phyloP scores from a whole-genome alignment of 2,113 vertebrate species.

The Xiphophorus couchianus region DNA sequence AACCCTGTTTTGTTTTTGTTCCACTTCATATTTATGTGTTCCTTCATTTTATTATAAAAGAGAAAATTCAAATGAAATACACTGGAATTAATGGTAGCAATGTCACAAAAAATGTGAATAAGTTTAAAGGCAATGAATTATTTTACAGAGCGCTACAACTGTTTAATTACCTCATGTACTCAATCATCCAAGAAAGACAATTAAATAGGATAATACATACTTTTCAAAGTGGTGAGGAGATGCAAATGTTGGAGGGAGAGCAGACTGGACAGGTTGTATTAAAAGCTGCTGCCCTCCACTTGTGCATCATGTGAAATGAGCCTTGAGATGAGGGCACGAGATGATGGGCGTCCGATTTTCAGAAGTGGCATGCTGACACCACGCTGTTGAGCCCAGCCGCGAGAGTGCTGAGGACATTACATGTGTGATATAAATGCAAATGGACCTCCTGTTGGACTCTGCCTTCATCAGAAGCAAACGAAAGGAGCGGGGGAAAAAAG shows the following conservation, averaged over 20 bases:
- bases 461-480: constrained; percentile 29
- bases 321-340: constrained; percentile 49
- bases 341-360: constrained; percentile 61
- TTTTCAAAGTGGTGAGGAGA: constrained; percentile 11
- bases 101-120: neutral
- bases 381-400: constrained; percentile 42
- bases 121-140: neutral
- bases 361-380: constrained; percentile 64
- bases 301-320: constrained; percentile 58
- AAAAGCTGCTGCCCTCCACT: constrained; percentile 30
- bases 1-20: too few species aligned
- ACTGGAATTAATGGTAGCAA: neutral
- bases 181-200: neutral
- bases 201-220: neutral
- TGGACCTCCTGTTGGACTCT: constrained; percentile 60
- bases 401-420: constrained; percentile 59
- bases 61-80: too few species aligned
- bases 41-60: too few species aligned
- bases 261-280: constrained; percentile 42
- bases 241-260: constrained; percentile 16
- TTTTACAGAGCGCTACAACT: neutral
- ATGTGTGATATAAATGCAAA: constrained; percentile 77
- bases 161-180: neutral
- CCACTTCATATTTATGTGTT: too few species aligned
- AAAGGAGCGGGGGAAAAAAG: neutral